Percentiles rank a stretch among this genome's conserved stretches.
phyloP scores from a whole-genome alignment of 2,113 vertebrate species.

The Cyprinodon tularosa region DNA sequence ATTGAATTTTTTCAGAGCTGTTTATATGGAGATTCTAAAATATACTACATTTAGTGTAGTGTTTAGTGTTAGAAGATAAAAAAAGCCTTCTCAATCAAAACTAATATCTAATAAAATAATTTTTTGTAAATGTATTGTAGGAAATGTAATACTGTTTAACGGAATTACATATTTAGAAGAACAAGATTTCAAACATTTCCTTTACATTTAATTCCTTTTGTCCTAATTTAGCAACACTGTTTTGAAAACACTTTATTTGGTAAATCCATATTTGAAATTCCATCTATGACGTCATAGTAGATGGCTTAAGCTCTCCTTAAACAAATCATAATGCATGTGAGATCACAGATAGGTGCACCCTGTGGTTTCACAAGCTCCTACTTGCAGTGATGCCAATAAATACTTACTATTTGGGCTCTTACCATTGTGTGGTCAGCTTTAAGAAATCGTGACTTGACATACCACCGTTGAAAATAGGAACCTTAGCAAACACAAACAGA shows the following conservation, averaged over 20 bases:
- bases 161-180: background rate
- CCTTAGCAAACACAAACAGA: conserved; percentile 79
- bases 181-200: background rate
- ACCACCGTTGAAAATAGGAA: conserved; percentile 70
- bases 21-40: background rate
- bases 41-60: background rate
- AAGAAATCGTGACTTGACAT: conserved; percentile 79
- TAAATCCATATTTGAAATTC: background rate
- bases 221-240: background rate
- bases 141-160: background rate
- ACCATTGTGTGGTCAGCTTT: conserved; percentile 86
- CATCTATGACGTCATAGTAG: conserved; percentile 14
- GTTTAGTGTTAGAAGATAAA: background rate
- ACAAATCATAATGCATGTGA: conserved; percentile 21
- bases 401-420: conserved; percentile 82
- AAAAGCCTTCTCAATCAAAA: background rate
- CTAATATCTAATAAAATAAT: background rate
- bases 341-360: conserved; percentile 5
- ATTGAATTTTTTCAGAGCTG: background rate
- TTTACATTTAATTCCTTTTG: background rate
- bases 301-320: conserved; percentile 26
- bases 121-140: background rate
- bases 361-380: conserved; percentile 76
- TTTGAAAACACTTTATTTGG: background rate
- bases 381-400: conserved; percentile 78